Base-by-base conservation (phyloP, 2,888 invertebrate genomes). In the Hydrotaea diabolus region DNA sequence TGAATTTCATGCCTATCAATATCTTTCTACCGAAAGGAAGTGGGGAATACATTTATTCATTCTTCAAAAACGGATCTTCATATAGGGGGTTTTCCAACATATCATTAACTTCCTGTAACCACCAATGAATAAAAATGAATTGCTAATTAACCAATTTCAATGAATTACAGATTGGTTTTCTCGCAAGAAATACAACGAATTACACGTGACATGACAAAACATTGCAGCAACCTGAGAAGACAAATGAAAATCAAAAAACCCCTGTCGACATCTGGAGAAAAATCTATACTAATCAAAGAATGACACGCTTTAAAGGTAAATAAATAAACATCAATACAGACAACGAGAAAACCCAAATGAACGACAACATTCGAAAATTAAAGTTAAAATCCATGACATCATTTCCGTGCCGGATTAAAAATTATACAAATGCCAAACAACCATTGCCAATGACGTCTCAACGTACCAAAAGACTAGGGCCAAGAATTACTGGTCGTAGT, bases 261-360 rank as follows among this genome's bases (percentile, higher is more conserved):
- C 17, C 36, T 7, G 5, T 13, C 39, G 13, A 43, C 15, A 66
- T 31, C 62, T 15, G 66, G 9, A 77, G 26, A 64, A 26, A 76
- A 77, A 72, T 77, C 53, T 71, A 49, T 59, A 62, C 73, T 73
- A 39, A 55, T 64, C 72, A 79, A 66, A 55, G 36, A 64, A 73
- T 59, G 53, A 72, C 76, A 80, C 71, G 79, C 76, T 80, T 71
- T 21, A 62, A 75, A 74, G 75, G 80, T 77, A 77, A 77, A 71
- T 59, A 74, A 55, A 71, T 74, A 55, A 66, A 55, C 53, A 72
- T 17, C 23, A 15, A 31, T n/a, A 66, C 4, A 46, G 46, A 21
- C 19, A 72, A 8, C 39, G 31, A 7, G 31, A 7, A 31, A 39
- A 39, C 7, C 59, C 15, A 59, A 43, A 31, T 31, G 31, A 31